Conservation (phyloP, 2,797 vertebrate genomes). For the Epinephelus coioides region DNA sequence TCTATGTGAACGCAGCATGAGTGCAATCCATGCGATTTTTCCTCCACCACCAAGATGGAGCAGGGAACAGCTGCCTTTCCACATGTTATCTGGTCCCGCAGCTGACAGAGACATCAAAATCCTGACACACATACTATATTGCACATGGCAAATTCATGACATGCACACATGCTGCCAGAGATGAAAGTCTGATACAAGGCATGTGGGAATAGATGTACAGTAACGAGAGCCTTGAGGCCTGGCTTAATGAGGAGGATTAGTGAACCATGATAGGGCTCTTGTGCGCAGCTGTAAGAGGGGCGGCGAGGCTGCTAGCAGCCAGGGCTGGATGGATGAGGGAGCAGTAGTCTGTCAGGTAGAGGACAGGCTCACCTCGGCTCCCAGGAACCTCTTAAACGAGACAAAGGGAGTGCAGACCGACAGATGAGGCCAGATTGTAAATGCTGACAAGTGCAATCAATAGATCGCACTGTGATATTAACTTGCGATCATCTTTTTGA, state of each 20-base stretch:
- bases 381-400: conserved; percentile 48
- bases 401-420: conserved; percentile 24
- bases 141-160: conserved; percentile 75
- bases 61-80: conserved; percentile 20
- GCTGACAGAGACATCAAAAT: conserved; percentile 70
- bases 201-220: conserved; percentile 72
- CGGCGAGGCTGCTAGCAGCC: conserved; percentile 1
- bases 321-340: conserved; percentile 60
- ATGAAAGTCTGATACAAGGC: conserved; percentile 74
- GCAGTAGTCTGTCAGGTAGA: conserved; percentile 67
- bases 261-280: conserved; percentile 67
- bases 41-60: conserved; percentile 1
- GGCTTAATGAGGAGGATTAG: conserved; percentile 82
- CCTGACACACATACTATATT: conserved; percentile 50
- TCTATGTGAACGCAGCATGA: not conserved
- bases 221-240: conserved; percentile 71
- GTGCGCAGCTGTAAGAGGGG: conserved; percentile 41
- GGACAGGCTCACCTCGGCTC: conserved; percentile 65
- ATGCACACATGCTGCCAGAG: conserved; percentile 65
- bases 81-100: conserved; percentile 38
- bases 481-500: conserved; percentile 59
- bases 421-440: conserved; percentile 66
- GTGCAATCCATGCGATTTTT: conserved; percentile 11
- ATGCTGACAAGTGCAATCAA: conserved; percentile 72
- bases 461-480: conserved; percentile 63